Evolutionary conservation across 2,113 vertebrate species (phyloP).

Genomic region (Canis aureus): DNA sequence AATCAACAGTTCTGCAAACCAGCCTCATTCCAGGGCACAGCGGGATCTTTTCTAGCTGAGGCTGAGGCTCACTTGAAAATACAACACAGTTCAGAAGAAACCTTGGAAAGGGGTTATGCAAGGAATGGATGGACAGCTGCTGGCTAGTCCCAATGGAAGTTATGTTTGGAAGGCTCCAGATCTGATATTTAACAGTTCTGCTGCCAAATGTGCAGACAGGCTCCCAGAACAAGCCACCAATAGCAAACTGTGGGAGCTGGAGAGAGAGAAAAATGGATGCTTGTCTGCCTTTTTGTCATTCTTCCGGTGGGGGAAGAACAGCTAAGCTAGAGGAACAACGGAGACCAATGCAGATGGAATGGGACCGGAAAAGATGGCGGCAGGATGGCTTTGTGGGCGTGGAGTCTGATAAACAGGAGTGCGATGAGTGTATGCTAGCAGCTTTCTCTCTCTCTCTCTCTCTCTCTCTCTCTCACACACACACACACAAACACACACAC

Average conservation of each 20-base stretch:
- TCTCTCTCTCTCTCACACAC: too few species aligned
- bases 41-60: neutral
- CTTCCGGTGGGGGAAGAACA: neutral
- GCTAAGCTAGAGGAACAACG: fast-evolving
- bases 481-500: neutral
- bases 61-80: conserved; percentile 1
- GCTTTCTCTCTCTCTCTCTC: neutral
- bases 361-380: neutral
- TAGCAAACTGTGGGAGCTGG: neutral
- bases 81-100: neutral
- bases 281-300: neutral
- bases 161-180: conserved; percentile 56
- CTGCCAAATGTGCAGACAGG: conserved; percentile 60
- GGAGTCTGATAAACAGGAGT: neutral
- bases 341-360: fast-evolving
- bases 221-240: conserved; percentile 47
- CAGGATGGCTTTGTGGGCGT: neutral
- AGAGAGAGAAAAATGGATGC: neutral
- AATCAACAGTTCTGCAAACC: neutral
- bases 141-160: conserved; percentile 45
- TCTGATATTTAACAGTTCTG: conserved; percentile 47
- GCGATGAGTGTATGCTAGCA: neutral
- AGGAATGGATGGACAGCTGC: conserved; percentile 68
- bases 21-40: neutral
- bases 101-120: conserved; percentile 34